Conservation (phyloP, 2,888 invertebrate species). For the Odontocolon sp. region DNA sequence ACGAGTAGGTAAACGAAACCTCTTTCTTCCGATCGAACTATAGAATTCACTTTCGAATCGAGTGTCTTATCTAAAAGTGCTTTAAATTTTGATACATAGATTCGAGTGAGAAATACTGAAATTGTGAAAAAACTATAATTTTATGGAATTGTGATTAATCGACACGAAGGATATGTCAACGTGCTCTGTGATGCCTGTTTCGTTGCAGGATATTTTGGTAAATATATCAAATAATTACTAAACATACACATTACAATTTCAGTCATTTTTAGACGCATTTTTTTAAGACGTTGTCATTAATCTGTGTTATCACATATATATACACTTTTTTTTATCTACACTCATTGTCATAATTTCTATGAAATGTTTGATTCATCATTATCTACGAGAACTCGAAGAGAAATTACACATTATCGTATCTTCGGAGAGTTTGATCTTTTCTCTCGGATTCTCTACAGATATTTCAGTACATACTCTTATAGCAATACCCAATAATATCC, state of each 20-base stretch:
- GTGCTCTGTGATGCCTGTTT: conserved; percentile 80
- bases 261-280: too few species aligned
- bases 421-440: neutral
- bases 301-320: too few species aligned
- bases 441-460: too few species aligned
- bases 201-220: conserved; percentile 80
- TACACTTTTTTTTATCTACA: too few species aligned
- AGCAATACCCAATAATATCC: neutral
- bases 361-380: neutral
- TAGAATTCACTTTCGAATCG: too few species aligned
- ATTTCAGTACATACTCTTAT: neutral
- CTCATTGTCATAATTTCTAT: too few species aligned
- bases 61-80: too few species aligned
- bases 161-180: conserved; percentile 72
- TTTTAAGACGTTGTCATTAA: too few species aligned
- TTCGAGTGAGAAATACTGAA: neutral
- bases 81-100: too few species aligned
- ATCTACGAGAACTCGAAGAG: neutral
- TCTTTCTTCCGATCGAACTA: too few species aligned
- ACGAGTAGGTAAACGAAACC: too few species aligned
- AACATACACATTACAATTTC: too few species aligned
- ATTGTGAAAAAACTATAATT: neutral
- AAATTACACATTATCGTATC: neutral
- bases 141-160: conserved; percentile 50
- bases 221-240: conserved; percentile 64